Evolutionary conservation across 2,797 vertebrate genomes (phyloP), one percentile per base, ranked within the genome.

Genomic region (Siniperca undulata): DNA sequence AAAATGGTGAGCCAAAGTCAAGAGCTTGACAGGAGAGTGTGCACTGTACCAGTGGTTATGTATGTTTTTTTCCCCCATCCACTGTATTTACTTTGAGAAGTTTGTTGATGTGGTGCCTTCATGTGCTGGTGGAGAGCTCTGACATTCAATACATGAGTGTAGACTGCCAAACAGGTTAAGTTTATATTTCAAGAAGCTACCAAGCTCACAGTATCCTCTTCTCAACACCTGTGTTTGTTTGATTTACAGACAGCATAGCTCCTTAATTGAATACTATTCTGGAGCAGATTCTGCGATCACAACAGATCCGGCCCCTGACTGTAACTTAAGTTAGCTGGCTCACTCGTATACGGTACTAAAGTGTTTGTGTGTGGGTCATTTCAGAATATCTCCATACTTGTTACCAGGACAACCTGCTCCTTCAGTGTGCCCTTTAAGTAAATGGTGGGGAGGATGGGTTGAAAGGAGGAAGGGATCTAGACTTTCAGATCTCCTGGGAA

Each of bases 391-490:
- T 85, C 50, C 55, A 12, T 61, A 76, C 83, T 89, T 80, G 82
- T 91, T 92, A 89, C 83, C 85, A 89, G 70, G 86, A 86, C 84
- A 89, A 88, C 88, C 71, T 85, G 70, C 85, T 85, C 72, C 83
- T 85, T 83, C 77, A 74, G 36, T 24, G 36, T 42, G 27, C 69
- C 82, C 83, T 89, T 83, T 72, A 80, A 86, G 83, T 86, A 82
- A 89, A 89, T 85, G 80, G 68, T 76, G 36, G 40, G 79, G 62
- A 82, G 75, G 78, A 84, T 64, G 70, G 34, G 53, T 76, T 27
- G 59, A 81, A 77, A 72, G 52, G 48, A 86, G 66, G 75, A 89
- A 86, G 78, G 68, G 65, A 89, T 82, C 68, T 56, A 60, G 62
- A 86, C 66, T 58, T 82, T 75, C 61, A 74, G 36, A 76, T 89